These are phyloP conservation scores for Parthenolecanium corni DNA, from an alignment of 2,888 invertebrate species.

Conservation along the genomic window DNA sequence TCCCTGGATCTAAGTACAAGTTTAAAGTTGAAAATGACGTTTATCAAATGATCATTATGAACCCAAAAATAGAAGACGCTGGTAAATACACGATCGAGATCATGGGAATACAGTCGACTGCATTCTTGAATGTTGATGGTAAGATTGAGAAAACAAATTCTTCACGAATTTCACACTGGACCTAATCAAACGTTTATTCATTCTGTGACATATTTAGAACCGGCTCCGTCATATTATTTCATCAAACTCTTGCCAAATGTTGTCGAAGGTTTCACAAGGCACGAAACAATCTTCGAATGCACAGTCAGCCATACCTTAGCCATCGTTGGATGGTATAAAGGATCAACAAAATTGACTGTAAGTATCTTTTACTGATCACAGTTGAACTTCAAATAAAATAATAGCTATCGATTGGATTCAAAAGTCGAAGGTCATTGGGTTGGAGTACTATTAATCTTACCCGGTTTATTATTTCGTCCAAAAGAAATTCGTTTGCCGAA, in stretches of 20 bases:
- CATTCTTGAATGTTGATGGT: slow-evolving; percentile 87
- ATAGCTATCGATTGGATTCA: too few species aligned
- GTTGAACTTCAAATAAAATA: too few species aligned
- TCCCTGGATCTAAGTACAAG: slow-evolving; percentile 92
- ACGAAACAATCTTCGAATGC: slow-evolving; percentile 85
- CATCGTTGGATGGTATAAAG: slow-evolving; percentile 86
- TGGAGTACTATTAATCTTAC: too few species aligned
- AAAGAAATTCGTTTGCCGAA: too few species aligned
- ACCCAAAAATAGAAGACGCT: slow-evolving; percentile 90
- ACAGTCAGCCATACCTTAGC: slow-evolving; percentile 88
- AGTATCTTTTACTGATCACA: not conserved
- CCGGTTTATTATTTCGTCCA: too few species aligned
- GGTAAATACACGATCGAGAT: slow-evolving; percentile 95
- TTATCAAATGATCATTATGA: slow-evolving; percentile 78
- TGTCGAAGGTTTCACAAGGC: slow-evolving; percentile 76
- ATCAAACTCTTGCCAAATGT: slow-evolving; percentile 80
- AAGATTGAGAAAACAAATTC: slow-evolving; percentile 31
- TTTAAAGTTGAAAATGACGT: slow-evolving; percentile 84
- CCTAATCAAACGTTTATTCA: not conserved
- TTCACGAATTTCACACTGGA: not conserved
- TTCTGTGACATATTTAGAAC: slow-evolving; percentile 47
- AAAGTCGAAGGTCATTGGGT: too few species aligned
- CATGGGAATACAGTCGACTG: slow-evolving; percentile 74
- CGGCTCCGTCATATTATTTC: slow-evolving; percentile 89
- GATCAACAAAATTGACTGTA: slow-evolving; percentile 54